Evolutionary conservation across 2,888 invertebrate genomes (phyloP), one percentile per base, ranked within the genome.

Genomic region (Hesperia comma): DNA sequence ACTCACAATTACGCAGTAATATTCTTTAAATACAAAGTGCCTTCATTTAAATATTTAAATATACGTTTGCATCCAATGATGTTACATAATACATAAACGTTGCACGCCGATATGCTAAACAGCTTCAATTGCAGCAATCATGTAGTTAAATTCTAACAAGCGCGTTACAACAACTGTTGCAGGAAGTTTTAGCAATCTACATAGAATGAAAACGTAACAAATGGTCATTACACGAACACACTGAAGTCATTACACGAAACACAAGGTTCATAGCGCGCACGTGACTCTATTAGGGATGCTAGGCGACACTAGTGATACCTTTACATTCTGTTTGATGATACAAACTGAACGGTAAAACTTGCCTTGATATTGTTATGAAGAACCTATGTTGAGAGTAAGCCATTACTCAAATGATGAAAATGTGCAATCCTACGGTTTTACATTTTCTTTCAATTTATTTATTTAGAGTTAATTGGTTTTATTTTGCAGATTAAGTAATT

Each of bases 191-290:
- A 41, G 37, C 26, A 26, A 26, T 32, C 26, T 46, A 58, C 15
- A 32, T n/a, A 26, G 12, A 58, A 58, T 46, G 43, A 32, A 14
- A 58, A 58, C 32, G 32, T 58, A 58, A 46, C 26, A 58, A 58
- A 58, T 21, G 43, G 46, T 58, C 43, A 58, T 58, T 58, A 58
- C 58, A 58, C 58, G 58, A 58, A 46, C 51, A 46, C 46, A 51
- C 51, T 21, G 21, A 51, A 57, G 46, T 58, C 43, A 58, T 58
- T 58, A 58, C 58, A 46, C 43, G 58, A 58, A 58, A 46, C 46
- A 32, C 58, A 46, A 32, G 46, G 58, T 58, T 58, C 58, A 46
- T 58, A 43, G 58, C 43, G 19, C 43, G 43, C 14, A 40, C 58
- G 58, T 58, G 58, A 46, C 46, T 46, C 46, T 46, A 46, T 46